A percentile compares a stretch with the other conserved stretches of the same genome.
These are phyloP conservation scores for Thyatira batis DNA, from an alignment of 2,888 invertebrate genomes.

Conservation along the genomic window DNA sequence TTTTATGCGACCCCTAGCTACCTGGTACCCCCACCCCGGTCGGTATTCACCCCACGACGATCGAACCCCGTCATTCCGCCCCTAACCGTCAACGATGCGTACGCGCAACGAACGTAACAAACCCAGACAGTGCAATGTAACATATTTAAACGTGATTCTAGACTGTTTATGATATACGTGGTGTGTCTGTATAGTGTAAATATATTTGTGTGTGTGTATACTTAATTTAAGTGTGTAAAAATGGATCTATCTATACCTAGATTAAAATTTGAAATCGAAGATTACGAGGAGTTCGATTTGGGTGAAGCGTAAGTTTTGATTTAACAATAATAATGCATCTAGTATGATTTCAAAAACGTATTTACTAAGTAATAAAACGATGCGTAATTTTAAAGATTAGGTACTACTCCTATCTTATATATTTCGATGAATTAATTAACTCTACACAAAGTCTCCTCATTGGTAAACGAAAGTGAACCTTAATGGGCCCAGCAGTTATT, in stretches of 20 bases:
- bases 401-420: no score
- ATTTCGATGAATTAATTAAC: no score
- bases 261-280: slow-evolving; percentile 59
- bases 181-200: slow-evolving; percentile 41
- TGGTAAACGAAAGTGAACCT: no score
- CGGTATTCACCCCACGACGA: slow-evolving; percentile 13
- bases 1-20: slow-evolving; percentile 58
- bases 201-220: slow-evolving; percentile 34
- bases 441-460: no score
- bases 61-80: slow-evolving; percentile 49
- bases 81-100: slow-evolving; percentile 64
- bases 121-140: slow-evolving; percentile 14
- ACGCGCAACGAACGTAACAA: slow-evolving; percentile 44
- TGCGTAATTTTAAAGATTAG: no score
- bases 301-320: slow-evolving; percentile 37
- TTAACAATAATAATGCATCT: background rate
- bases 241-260: slow-evolving; percentile 74
- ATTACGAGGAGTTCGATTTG: slow-evolving; percentile 50
- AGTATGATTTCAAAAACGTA: background rate
- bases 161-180: slow-evolving; percentile 43
- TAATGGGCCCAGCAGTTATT: no score
- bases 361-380: no score
- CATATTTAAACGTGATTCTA: slow-evolving; percentile 28
- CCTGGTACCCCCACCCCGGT: slow-evolving; percentile 51
- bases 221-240: slow-evolving; percentile 33